These are phyloP conservation scores for Agrotis ipsilon DNA, from an alignment of 2,888 invertebrate genomes.

Conservation along the genomic window DNA sequence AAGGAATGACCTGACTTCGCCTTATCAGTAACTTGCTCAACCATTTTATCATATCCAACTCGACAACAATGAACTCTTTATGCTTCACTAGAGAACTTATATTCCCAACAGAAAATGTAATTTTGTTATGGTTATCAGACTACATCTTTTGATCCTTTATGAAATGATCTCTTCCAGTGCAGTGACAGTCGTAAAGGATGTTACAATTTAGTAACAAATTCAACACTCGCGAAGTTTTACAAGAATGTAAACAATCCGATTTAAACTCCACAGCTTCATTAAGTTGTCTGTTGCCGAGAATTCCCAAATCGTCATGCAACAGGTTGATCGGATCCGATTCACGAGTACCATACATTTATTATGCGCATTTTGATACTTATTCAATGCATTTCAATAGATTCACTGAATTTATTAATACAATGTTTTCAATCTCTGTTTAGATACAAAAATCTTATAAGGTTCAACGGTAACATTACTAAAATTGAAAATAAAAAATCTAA, in stretches of 20 bases:
- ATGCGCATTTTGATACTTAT: conserved; percentile 41
- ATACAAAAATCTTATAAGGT: not conserved
- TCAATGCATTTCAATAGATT: conserved; percentile 1
- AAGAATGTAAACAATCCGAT: conserved; percentile 29
- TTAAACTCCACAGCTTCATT: conserved; percentile 43
- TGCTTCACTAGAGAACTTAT: conserved; percentile 37
- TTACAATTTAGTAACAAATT: conserved; percentile 2
- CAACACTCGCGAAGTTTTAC: conserved; percentile 18
- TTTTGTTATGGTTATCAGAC: conserved; percentile 65
- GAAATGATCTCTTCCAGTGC: conserved; percentile 51
- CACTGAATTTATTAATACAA: not conserved
- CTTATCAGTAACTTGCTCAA: conserved; percentile 77
- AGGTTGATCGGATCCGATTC: conserved; percentile 58
- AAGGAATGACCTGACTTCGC: conserved; percentile 85
- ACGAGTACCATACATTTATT: conserved; percentile 14
- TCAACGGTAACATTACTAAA: not conserved
- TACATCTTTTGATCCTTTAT: conserved; percentile 60
- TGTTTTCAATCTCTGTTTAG: not conserved
- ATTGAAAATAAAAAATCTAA: not conserved
- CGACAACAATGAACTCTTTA: conserved; percentile 66
- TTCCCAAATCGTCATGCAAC: conserved; percentile 65
- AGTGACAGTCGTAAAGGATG: conserved; percentile 57
- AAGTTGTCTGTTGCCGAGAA: conserved; percentile 29
- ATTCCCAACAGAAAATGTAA: conserved; percentile 61
- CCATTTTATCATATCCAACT: conserved; percentile 67